Evolutionary conservation across 2,888 invertebrate species (phyloP), one percentile per base, ranked within the genome.

Genomic region (Pammene aurita): DNA sequence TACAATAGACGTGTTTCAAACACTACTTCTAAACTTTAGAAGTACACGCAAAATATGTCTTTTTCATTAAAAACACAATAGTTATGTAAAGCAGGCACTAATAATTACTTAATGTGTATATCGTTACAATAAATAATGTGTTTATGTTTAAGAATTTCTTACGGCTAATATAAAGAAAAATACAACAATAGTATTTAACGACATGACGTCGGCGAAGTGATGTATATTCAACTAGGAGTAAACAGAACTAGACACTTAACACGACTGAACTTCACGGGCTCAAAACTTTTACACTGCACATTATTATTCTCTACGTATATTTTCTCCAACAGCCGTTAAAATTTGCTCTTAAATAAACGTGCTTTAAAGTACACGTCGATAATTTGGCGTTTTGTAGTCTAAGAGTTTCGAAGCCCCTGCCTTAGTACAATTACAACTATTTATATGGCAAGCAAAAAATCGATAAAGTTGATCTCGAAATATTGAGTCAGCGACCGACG

Each of bases 11-110:
- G 87, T 86, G 88, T 89, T 84, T 82, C 78, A 70, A 86, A 90
- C 89, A 88, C 89, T 82, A 85, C 84, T 79, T 72, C 79, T 80
- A 80, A 78, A 73, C 72, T 77, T 82, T 82, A 86, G 82, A 86
- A 87, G 81, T 84, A 81, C 78, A 84, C 78, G 85, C 89, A 86
- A 88, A 89, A 90, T 88, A 90, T 92, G 90, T 92, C 90, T 92
- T 92, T 88, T 82, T 84, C 78, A 80, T 78, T 84, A 84, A 88
- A 86, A 80, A 80, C 73, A 74, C 83, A 85, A 84, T 86, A 82
- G 87, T 80, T 76, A 80, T 87, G 84, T 87, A 83, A 91, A 92
- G 91, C 92, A 92, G 92, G 92, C 92, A 92, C 92, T 92, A 92
- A 90, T 83, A 81, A 88, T 88, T 84, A 90, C 88, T 87, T 89